Evolutionary conservation across 2,888 invertebrate genomes (phyloP).

Genomic region (Bursaphelenchus okinawaensis): DNA sequence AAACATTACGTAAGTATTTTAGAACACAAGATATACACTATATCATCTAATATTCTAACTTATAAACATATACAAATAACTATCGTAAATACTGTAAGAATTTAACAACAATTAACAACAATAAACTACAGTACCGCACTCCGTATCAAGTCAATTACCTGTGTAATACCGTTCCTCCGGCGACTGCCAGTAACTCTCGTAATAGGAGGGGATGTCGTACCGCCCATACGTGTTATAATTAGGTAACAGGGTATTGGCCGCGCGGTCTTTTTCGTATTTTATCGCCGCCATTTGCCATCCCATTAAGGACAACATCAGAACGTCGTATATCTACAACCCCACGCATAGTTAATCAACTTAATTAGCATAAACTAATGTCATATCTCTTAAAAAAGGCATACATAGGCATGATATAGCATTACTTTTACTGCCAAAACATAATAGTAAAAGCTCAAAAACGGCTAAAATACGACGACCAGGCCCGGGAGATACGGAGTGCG

Average conservation of each 20-base stretch:
- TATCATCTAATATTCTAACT: neutral
- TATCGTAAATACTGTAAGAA: neutral
- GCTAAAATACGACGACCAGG: neutral
- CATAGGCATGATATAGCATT: too few species aligned
- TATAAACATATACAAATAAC: neutral
- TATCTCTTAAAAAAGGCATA: too few species aligned
- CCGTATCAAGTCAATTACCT: conserved; percentile 5
- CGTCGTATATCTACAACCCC: neutral
- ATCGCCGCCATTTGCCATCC: conserved; percentile 58
- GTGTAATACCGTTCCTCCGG: conserved; percentile 45
- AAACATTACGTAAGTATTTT: conserved; percentile 18
- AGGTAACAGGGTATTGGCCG: conserved; percentile 54
- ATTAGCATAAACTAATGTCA: neutral
- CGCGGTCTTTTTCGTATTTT: conserved; percentile 54
- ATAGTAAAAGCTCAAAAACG: neutral
- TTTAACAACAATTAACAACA: neutral
- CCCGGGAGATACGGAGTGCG: neutral
- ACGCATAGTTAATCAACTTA: conserved; percentile 1
- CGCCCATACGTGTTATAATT: conserved; percentile 55
- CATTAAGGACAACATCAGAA: neutral
- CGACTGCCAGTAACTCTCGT: conserved; percentile 54
- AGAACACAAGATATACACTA: neutral
- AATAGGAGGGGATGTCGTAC: conserved; percentile 54
- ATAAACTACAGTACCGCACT: conserved; percentile 18
- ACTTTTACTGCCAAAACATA: too few species aligned